Conservation (phyloP, 2,113 vertebrate genomes). For the Sphyrna mokarran region DNA sequence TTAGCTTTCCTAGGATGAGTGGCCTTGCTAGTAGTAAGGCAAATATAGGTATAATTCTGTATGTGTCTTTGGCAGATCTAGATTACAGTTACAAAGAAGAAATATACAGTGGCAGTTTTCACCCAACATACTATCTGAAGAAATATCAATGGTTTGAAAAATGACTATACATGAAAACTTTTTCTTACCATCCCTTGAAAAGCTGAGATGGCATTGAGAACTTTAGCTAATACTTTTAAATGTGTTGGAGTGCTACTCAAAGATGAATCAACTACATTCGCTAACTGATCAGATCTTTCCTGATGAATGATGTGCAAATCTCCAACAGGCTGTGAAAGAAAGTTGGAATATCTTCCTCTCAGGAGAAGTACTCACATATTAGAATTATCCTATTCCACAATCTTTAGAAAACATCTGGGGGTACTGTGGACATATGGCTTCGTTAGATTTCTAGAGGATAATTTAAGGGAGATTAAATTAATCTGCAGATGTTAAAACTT, state of each 20-base stretch:
- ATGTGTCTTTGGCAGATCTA: not conserved
- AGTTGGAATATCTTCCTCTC: conserved; percentile 4
- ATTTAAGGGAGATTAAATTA: not conserved
- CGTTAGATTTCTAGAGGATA: not conserved
- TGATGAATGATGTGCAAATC: not conserved
- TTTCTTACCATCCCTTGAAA: not conserved
- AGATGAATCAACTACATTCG: not conserved
- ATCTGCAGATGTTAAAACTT: conserved; percentile 11
- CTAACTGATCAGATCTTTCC: not conserved
- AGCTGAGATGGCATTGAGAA: not conserved
- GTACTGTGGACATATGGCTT: conserved; percentile 1
- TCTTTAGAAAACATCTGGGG: not conserved
- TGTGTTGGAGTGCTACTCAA: not conserved
- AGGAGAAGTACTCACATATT: not conserved
- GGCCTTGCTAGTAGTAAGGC: not conserved
- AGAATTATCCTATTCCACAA: not conserved
- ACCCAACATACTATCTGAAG: not conserved
- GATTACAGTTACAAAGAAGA: not conserved
- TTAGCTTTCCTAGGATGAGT: not conserved
- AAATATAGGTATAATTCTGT: not conserved
- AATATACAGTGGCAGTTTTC: not conserved
- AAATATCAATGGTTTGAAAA: not conserved
- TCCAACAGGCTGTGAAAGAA: not conserved
- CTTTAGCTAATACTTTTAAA: not conserved
- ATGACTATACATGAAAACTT: not conserved